These are phyloP conservation scores for Callocephalon fimbriatum DNA, from an alignment of 2,113 vertebrate species.

Conservation along the genomic window DNA sequence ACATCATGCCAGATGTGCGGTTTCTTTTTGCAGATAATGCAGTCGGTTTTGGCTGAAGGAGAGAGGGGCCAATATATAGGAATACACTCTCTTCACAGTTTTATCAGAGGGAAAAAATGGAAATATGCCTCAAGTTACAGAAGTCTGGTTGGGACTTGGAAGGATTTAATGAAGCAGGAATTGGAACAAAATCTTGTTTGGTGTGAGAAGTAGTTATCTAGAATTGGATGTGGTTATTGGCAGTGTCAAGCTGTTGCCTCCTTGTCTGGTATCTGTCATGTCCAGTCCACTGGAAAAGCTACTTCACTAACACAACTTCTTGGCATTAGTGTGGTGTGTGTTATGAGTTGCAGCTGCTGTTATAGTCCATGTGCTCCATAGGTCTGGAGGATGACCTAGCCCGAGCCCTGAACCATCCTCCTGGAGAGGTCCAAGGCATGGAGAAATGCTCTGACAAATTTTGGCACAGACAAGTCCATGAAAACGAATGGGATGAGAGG, in stretches of 20 bases:
- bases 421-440: rapidly evolving
- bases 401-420: neutral
- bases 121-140: neutral
- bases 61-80: neutral
- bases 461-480: neutral
- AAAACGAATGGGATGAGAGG: neutral
- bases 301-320: neutral
- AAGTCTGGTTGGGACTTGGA: neutral
- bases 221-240: neutral
- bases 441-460: neutral
- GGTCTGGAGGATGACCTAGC: neutral
- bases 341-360: neutral
- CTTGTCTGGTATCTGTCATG: neutral
- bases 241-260: neutral
- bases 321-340: neutral
- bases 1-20: rapidly evolving
- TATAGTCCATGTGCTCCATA: neutral
- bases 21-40: neutral
- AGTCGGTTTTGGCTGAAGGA: neutral
- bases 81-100: rapidly evolving
- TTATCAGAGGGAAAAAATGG: neutral
- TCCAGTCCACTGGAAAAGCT: neutral
- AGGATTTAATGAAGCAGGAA: neutral
- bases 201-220: neutral
- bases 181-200: neutral